These are phyloP conservation scores for Pitangus sulphuratus DNA, from an alignment of 2,797 vertebrate species.

Conservation along the genomic window DNA sequence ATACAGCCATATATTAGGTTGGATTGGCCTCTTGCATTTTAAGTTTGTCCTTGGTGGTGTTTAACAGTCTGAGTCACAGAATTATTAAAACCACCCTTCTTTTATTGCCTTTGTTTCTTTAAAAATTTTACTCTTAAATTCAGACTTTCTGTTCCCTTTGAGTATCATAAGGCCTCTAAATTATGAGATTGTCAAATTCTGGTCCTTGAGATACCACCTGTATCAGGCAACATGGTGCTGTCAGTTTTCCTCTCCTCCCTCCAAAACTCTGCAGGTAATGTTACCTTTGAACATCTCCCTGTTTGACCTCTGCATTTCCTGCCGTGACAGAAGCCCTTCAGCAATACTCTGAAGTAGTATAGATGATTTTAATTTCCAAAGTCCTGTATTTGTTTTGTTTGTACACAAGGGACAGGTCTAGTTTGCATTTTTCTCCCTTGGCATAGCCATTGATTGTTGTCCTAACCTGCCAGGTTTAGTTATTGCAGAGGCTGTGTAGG, in stretches of 20 bases:
- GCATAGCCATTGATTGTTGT: neutral
- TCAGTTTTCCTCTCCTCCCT: neutral
- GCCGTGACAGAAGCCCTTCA: neutral
- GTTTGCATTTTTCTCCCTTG: neutral
- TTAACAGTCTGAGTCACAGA: conserved; percentile 8
- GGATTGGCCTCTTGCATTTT: conserved; percentile 1
- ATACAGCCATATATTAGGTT: neutral
- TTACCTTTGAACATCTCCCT: neutral
- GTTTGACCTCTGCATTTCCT: neutral
- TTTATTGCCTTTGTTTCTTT: neutral
- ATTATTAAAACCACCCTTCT: neutral
- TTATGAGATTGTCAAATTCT: neutral
- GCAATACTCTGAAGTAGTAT: neutral
- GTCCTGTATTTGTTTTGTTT: neutral
- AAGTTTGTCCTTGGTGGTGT: neutral
- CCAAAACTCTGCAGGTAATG: neutral
- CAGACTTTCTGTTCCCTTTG: neutral
- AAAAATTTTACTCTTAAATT: neutral
- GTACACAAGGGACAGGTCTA: neutral
- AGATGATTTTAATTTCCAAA: neutral
- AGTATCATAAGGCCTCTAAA: neutral
- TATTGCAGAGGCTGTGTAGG: neutral
- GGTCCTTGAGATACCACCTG: neutral
- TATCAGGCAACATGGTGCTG: neutral
- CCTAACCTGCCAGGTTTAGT: neutral